phyloP scores from a whole-genome alignment of 2,797 vertebrate species.

The Hippopotamyrus pictus region DNA sequence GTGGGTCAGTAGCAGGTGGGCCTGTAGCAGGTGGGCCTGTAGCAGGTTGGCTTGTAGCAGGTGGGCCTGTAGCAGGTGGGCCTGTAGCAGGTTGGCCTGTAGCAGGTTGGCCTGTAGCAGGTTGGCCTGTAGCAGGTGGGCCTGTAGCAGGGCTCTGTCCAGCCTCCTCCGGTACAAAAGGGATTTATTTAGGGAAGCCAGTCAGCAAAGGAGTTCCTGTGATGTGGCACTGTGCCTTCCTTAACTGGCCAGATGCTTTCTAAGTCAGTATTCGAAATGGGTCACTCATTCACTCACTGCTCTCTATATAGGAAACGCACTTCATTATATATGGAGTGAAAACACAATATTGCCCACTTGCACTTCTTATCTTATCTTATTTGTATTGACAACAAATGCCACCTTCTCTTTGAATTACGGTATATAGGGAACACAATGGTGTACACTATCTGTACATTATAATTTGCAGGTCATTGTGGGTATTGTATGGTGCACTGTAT shows the following conservation, averaged over 20 bases:
- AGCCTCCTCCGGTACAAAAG: background rate
- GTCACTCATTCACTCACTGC: background rate
- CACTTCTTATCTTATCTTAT: background rate
- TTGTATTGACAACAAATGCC: background rate
- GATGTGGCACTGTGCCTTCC: constrained; percentile 33
- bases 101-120: no score
- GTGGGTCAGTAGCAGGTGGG: no score
- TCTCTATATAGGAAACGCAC: background rate
- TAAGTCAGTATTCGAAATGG: background rate
- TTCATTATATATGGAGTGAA: background rate
- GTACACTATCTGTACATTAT: background rate
- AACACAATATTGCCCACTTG: background rate
- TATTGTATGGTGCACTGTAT: background rate
- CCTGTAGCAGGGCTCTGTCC: background rate
- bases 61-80: no score
- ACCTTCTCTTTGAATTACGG: background rate
- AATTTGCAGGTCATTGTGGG: background rate
- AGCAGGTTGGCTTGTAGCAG: no score
- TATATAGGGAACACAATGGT: background rate
- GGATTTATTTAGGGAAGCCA: background rate
- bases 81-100: no score
- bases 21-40: no score
- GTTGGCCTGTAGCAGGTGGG: no score
- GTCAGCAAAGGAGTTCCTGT: background rate
- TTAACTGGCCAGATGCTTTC: constrained; percentile 21